Percentiles rank a stretch among this genome's conserved stretches.
Conservation (phyloP, 2,113 vertebrate species). For the Eublepharis macularius region DNA sequence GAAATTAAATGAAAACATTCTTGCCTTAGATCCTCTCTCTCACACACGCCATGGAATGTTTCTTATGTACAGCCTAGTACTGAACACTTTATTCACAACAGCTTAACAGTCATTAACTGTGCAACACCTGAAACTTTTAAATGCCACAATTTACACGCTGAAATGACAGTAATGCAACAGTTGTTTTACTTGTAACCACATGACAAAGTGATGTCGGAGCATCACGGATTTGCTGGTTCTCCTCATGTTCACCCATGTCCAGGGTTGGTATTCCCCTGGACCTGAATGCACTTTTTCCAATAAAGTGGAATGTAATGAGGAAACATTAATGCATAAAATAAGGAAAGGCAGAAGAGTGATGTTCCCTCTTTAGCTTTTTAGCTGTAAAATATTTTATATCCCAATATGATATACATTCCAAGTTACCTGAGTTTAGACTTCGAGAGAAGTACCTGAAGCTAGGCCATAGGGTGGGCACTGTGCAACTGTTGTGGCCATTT, state of each 20-base stretch:
- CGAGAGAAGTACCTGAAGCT: slow-evolving; percentile 91
- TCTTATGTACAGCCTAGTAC: slow-evolving; percentile 71
- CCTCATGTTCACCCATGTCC: slow-evolving; percentile 74
- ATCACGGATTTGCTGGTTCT: slow-evolving; percentile 79
- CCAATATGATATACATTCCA: slow-evolving; percentile 89
- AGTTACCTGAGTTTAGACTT: slow-evolving; percentile 98
- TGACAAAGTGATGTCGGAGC: slow-evolving; percentile 69
- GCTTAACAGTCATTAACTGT: slow-evolving; percentile 78
- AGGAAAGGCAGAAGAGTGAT: slow-evolving; percentile 86
- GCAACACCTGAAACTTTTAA: slow-evolving; percentile 81
- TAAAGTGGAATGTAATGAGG: slow-evolving; percentile 82
- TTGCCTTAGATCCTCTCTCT: slow-evolving; percentile 59
- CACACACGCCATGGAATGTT: slow-evolving; percentile 73
- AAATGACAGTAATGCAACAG: slow-evolving; percentile 76
- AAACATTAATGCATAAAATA: slow-evolving; percentile 78
- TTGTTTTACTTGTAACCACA: slow-evolving; percentile 69
- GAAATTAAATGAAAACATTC: slow-evolving; percentile 65
- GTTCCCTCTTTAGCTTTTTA: slow-evolving; percentile 77
- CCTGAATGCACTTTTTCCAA: slow-evolving; percentile 78
- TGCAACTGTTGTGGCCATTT: slow-evolving; percentile 82
- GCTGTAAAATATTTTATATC: slow-evolving; percentile 79
- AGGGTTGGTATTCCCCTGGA: slow-evolving; percentile 65
- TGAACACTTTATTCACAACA: slow-evolving; percentile 69
- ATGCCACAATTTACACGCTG: slow-evolving; percentile 74
- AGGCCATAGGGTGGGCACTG: slow-evolving; percentile 83